phyloP scores from a whole-genome alignment of 2,888 invertebrate genomes.

The Acanthosepion esculentum region DNA sequence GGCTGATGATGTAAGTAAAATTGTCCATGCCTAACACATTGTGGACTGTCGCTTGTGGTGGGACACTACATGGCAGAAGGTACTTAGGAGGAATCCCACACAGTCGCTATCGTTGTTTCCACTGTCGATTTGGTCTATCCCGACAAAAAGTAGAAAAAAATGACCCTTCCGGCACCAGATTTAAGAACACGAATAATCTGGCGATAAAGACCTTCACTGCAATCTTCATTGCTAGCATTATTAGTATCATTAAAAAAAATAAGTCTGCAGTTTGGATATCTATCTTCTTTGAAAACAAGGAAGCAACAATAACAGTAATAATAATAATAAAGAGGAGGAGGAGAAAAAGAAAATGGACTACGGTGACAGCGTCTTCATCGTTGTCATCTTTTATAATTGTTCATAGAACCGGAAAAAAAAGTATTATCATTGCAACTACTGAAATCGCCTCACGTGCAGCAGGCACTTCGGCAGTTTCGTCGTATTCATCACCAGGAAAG shows the following conservation, averaged over 20 bases:
- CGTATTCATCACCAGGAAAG: neutral
- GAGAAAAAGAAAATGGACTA: neutral
- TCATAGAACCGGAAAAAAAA: neutral
- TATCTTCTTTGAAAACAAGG: neutral
- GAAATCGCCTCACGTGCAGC: slow-evolving; percentile 16
- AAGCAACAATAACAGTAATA: neutral
- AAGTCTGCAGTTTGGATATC: neutral
- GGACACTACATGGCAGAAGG: neutral
- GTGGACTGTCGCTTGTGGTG: slow-evolving; percentile 33
- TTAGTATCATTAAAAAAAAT: neutral
- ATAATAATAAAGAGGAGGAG: neutral
- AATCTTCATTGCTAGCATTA: neutral
- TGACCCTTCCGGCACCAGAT: neutral
- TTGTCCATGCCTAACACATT: slow-evolving; percentile 22
- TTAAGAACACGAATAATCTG: neutral
- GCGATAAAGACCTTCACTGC: no score
- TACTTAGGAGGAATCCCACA: neutral
- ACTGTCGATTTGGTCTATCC: neutral
- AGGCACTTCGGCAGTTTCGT: neutral
- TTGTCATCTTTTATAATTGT: neutral
- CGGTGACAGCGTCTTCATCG: neutral
- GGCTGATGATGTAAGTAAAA: neutral
- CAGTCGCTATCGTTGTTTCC: neutral
- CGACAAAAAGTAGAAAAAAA: neutral
- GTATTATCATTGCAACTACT: neutral